These are phyloP conservation scores for Tetramorium parvispinum DNA, from an alignment of 1,140 invertebrate species.

Conservation along the genomic window DNA sequence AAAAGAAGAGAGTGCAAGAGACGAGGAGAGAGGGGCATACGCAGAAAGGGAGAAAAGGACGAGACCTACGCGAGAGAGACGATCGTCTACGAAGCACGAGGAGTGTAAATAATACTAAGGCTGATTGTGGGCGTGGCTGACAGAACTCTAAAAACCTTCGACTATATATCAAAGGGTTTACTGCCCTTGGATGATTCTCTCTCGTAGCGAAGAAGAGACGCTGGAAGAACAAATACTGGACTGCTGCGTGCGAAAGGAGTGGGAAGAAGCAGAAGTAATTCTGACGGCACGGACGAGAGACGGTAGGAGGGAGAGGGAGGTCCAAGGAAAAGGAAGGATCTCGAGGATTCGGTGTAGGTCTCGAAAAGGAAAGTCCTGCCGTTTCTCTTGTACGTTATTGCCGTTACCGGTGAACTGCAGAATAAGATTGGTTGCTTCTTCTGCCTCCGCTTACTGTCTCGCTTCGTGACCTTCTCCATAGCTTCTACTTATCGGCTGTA, in stretches of 20 bases:
- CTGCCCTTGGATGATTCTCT: conserved; percentile 84
- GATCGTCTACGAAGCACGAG: conserved; percentile 78
- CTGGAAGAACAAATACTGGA: conserved; percentile 75
- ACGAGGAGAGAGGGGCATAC: not conserved
- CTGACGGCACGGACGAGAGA: conserved; percentile 53
- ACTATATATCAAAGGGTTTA: conserved; percentile 86
- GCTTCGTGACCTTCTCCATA: not conserved
- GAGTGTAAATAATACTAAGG: conserved; percentile 86
- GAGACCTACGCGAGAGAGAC: conserved; percentile 68
- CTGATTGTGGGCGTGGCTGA: conserved; percentile 86
- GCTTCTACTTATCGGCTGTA: conserved; percentile 78
- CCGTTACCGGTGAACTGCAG: conserved; percentile 62
- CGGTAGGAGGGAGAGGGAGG: conserved; percentile 56
- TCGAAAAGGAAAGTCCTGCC: conserved; percentile 13
- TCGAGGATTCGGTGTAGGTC: conserved; percentile 1
- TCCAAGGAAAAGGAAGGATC: conserved; percentile 60
- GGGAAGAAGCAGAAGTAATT: conserved; percentile 57
- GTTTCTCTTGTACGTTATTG: conserved; percentile 73
- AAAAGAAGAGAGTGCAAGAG: not conserved
- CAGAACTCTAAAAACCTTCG: conserved; percentile 86
- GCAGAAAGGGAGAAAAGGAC: conserved; percentile 48
- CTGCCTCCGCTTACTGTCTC: conserved; percentile 41
- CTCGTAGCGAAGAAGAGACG: conserved; percentile 67
- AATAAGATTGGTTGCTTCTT: conserved; percentile 80
- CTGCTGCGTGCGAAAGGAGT: conserved; percentile 68